Evolutionary conservation across 2,113 vertebrate species (phyloP).

Genomic region (Spilogale gracilis): DNA sequence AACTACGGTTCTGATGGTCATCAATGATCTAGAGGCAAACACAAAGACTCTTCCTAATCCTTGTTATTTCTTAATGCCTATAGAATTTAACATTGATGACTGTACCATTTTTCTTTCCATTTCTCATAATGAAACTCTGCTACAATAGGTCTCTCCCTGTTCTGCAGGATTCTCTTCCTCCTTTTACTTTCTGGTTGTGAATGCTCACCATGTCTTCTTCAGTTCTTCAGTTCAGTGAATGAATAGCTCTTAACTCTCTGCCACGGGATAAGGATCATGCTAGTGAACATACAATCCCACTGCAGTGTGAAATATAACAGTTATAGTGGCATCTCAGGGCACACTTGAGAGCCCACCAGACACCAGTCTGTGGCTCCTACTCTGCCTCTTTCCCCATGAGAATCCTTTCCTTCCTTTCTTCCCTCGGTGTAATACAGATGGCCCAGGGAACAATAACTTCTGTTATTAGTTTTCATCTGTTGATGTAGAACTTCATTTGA

Average conservation of each 20-base stretch:
- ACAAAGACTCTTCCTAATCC: not conserved
- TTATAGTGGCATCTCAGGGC: not conserved
- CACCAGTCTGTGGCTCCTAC: accelerated
- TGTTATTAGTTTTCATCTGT: not conserved
- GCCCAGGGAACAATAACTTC: not conserved
- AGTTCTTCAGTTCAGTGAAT: not conserved
- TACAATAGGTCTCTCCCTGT: not conserved
- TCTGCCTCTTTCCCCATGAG: not conserved
- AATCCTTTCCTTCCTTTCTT: not conserved
- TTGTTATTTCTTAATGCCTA: not conserved
- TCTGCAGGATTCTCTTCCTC: not conserved
- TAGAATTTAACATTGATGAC: not conserved
- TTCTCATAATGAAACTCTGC: not conserved
- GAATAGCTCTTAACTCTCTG: not conserved
- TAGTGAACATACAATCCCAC: not conserved
- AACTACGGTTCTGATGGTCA: not conserved
- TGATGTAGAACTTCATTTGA: not conserved
- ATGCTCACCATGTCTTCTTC: not conserved
- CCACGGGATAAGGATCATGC: too few relatives aligned
- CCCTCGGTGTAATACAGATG: not conserved
- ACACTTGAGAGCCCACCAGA: not conserved
- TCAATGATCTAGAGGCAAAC: not conserved
- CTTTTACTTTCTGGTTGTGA: not conserved
- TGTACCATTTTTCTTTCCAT: not conserved
- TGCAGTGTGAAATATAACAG: not conserved